These are phyloP conservation scores for Trichopria drosophilae DNA, from an alignment of 2,888 invertebrate genomes.

Conservation along the genomic window DNA sequence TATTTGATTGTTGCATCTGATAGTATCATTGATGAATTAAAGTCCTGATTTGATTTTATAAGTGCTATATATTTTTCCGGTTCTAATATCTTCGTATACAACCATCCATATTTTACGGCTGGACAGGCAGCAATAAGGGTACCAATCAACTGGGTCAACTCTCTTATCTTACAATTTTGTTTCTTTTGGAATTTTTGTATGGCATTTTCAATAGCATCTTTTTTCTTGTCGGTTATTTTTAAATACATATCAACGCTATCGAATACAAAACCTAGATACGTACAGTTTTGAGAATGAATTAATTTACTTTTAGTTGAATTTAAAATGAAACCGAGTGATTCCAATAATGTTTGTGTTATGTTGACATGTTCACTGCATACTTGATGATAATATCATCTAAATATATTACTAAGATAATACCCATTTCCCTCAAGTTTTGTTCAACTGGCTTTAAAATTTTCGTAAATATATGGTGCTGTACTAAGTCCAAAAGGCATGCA, in stretches of 20 bases:
- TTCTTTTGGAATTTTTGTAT: background rate
- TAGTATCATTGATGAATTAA: too few species aligned
- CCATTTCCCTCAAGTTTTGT: constrained; percentile 1
- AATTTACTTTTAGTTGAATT: constrained; percentile 17
- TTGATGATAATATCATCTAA: constrained; percentile 23
- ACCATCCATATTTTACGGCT: too few species aligned
- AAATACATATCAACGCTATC: too few species aligned
- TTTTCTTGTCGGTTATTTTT: too few species aligned
- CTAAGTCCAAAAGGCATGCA: constrained; percentile 13
- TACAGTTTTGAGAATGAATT: constrained; percentile 8
- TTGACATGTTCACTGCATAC: constrained; percentile 11
- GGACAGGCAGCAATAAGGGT: too few species aligned
- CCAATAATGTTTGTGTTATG: constrained; percentile 8
- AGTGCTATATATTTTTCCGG: too few species aligned
- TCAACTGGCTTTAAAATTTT: constrained; percentile 1
- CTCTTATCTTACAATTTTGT: constrained; percentile 1
- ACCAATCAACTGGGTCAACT: constrained; percentile 17
- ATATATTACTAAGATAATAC: constrained; percentile 21
- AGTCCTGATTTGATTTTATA: too few species aligned
- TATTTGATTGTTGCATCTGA: too few species aligned
- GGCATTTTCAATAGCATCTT: too few species aligned
- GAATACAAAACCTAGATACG: constrained; percentile 23
- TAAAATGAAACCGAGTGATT: constrained; percentile 21
- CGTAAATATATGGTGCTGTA: constrained; percentile 9
- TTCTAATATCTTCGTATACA: too few species aligned